Evolutionary conservation across 2,797 vertebrate genomes (phyloP), one percentile per base, ranked within the genome.

Genomic region (Gouania willdenowi): DNA sequence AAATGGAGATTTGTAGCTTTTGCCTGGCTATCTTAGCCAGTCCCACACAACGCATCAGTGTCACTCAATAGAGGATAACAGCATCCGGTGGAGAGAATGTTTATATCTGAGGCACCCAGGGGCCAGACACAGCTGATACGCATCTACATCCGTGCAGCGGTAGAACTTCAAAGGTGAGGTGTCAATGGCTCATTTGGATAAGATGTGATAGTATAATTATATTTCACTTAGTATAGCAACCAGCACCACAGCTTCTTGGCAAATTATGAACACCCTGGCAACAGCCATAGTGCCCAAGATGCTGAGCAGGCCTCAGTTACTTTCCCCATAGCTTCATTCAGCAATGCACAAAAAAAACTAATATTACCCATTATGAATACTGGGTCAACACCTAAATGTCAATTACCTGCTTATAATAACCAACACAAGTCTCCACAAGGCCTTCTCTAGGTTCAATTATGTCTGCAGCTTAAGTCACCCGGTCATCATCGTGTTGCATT

Each of bases 1-100:
- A 84, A 90, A 89, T 85, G 76, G 82, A 87, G 81, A 84, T 88
- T 87, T 83, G 79, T 85, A 77, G 79, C 72, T 84, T 75, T 86
- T 74, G 77, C 79, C 71, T 79, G 69, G 73, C 74, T 81, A 84
- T 85, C 81, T 75, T 59, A 57, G 66, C 64, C 68, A 73, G 72
- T 80, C 75, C 70, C 62, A 75, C 71, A 75, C 69, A 76, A 79
- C 68, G 50, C 80, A 75, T 79, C 77, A 71, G 69, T 71, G 70
- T 83, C 81, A 79, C 62, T 85, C 76, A 80, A 60, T 66, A 72
- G 68, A 82, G 62, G 75, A 82, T 75, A 81, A 74, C 73, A 81
- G 71, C 64, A 78, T 86, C 75, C 78, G 66, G 79, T 75, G 64
- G 68, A 59, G 69, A 71, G 68, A 54, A 67, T 79, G 76, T 85